phyloP scores from a whole-genome alignment of 2,797 vertebrate genomes.

The Euthynnus affinis region DNA sequence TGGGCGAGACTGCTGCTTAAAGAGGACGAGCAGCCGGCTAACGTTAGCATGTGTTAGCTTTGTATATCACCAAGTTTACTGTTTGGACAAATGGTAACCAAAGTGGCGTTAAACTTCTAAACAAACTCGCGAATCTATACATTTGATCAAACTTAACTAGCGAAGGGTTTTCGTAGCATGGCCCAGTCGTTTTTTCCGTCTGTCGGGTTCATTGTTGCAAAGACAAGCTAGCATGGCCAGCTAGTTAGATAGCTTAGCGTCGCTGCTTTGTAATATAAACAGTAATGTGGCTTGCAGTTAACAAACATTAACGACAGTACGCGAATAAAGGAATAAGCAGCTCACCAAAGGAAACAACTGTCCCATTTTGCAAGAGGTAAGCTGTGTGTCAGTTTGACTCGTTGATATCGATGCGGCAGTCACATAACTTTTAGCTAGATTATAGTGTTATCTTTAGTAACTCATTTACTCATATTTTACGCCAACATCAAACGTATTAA shows the following conservation, averaged over 20 bases:
- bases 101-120: background rate
- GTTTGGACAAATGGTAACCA: background rate
- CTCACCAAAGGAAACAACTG: background rate
- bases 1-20: conserved; percentile 53
- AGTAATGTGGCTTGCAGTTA: conserved; percentile 10
- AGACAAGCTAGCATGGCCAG: conserved; percentile 5
- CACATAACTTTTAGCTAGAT: background rate
- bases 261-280: conserved; percentile 44
- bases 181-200: background rate
- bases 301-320: background rate
- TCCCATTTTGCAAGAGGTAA: conserved; percentile 37
- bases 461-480: no score
- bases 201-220: conserved; percentile 12
- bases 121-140: accelerated
- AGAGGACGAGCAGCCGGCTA: conserved; percentile 44
- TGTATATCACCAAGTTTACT: background rate
- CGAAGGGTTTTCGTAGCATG: background rate
- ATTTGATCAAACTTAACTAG: accelerated
- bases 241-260: conserved; percentile 15
- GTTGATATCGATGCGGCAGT: background rate
- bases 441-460: background rate
- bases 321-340: background rate
- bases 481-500: background rate
- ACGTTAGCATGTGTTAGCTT: conserved; percentile 29
- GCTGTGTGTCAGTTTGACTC: background rate